Percentiles rank a stretch among this genome's conserved stretches.
Evolutionary conservation across 2,797 vertebrate genomes (phyloP).

Genomic region (Limosa lapponica): DNA sequence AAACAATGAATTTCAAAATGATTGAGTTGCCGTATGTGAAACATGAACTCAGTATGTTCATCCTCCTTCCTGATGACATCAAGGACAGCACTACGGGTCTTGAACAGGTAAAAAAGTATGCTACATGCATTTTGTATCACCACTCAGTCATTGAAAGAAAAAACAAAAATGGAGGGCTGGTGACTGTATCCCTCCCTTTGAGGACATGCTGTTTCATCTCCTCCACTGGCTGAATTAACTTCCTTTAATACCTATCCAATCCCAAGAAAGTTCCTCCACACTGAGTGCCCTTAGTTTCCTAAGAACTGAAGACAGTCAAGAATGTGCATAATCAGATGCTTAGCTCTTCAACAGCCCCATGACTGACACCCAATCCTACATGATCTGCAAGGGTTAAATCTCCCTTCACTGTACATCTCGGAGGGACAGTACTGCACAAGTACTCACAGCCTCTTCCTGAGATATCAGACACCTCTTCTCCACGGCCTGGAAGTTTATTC

Average conservation of each 20-base stretch:
- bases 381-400: neutral
- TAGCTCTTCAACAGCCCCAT: neutral
- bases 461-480: neutral
- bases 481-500: neutral
- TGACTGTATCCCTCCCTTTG: neutral
- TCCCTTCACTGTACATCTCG: neutral
- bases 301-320: neutral
- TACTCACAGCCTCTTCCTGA: neutral
- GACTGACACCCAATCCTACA: neutral
- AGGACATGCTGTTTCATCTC: neutral
- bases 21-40: slow-evolving; percentile 84
- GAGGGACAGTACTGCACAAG: neutral
- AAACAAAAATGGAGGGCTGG: neutral
- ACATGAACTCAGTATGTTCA: slow-evolving; percentile 85
- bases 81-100: slow-evolving; percentile 78
- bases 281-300: neutral
- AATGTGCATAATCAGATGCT: neutral
- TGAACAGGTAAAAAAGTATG: slow-evolving; percentile 73
- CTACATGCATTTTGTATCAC: neutral
- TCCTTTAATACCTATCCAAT: neutral
- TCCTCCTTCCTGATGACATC: slow-evolving; percentile 82
- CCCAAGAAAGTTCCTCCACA: neutral
- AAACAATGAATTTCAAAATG: slow-evolving; percentile 78
- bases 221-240: neutral
- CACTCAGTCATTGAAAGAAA: neutral